Evolutionary conservation across 2,888 invertebrate species (phyloP).

Genomic region (Chloroclystis v-ata): DNA sequence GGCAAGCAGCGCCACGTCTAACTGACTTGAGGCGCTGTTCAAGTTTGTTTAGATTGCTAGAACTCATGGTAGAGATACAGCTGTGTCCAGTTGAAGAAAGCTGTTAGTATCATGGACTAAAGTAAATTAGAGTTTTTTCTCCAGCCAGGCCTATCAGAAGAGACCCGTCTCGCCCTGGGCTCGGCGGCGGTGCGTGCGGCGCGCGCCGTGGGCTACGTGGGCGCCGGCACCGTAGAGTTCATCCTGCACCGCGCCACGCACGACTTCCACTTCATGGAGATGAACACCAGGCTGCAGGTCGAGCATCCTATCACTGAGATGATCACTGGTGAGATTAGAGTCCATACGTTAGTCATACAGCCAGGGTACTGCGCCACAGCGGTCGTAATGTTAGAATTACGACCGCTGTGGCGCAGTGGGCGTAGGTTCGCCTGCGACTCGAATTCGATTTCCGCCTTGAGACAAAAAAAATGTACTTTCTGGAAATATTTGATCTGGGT

Average conservation of each 20-base stretch:
- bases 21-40: no score
- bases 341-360: neutral
- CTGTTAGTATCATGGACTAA: neutral
- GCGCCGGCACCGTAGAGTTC: slow-evolving; percentile 99
- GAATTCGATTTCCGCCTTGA: no score
- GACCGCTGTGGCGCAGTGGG: no score
- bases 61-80: no score
- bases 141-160: slow-evolving; percentile 89
- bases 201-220: slow-evolving; percentile 96
- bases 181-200: slow-evolving; percentile 96
- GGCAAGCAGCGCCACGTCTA: no score
- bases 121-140: neutral
- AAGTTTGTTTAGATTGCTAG: no score
- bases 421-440: no score
- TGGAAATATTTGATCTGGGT: no score
- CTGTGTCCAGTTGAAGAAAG: no score
- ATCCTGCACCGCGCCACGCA: slow-evolving; percentile 91
- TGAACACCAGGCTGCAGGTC: slow-evolving; percentile 98
- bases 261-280: slow-evolving; percentile 99
- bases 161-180: slow-evolving; percentile 87
- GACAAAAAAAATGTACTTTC: no score
- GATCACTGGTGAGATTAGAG: slow-evolving; percentile 85
- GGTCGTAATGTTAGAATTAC: no score
- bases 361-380: no score
- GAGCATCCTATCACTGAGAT: slow-evolving; percentile 99